Base-by-base conservation (phyloP, 1,140 invertebrate species). In the Teleogryllus occipitalis region DNA sequence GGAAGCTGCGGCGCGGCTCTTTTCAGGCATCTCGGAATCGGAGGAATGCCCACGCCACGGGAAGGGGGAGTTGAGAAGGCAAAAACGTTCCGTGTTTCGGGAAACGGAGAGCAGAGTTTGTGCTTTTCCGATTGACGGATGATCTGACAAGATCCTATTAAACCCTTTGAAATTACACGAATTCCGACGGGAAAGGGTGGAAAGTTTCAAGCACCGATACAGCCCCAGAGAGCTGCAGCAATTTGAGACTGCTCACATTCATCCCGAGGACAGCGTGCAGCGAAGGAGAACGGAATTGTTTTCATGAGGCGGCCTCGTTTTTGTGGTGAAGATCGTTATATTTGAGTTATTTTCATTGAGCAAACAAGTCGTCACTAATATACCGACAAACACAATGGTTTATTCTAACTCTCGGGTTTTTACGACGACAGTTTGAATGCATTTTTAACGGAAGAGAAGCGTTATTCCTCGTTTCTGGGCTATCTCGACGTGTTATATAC, bases 371-470 rank as follows among this genome's bases (percentile, higher is more conserved):
- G 10, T 65, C 54, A 18, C 54, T 65, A 65, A 65, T 65, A 65
- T 65, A 65, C 54, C 54, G 54, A 65, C 54, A 65, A 65, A 65
- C 18, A 65, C 54, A 65, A 65, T 65, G 54, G 54, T 65, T 65
- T 65, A 65, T 65, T 65, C 54, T 3, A 18, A 65, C 54, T 14
- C 54, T 14, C 54, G 54, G 10, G 10, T 65, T 65, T 65, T 65
- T 65, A 65, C 54, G 54, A 65, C 10, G 54, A 65, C 54, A 18
- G 10, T 65, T 65, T 18, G 54, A 65, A 18, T 65, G 18, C 54
- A 65, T 65, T 65, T 65, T 65, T 65, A 10, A 65, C 54, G 54
- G 54, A 18, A 65, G 54, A 65, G 27, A 65, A 65, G 54, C 54
- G 54, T 65, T 65, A 3, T 3, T 18, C 54, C 54, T 14, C 54